Evolutionary conservation across 2,113 vertebrate species (phyloP), one percentile per base, ranked within the genome.

Genomic region (Boulengerochromis microlepis): DNA sequence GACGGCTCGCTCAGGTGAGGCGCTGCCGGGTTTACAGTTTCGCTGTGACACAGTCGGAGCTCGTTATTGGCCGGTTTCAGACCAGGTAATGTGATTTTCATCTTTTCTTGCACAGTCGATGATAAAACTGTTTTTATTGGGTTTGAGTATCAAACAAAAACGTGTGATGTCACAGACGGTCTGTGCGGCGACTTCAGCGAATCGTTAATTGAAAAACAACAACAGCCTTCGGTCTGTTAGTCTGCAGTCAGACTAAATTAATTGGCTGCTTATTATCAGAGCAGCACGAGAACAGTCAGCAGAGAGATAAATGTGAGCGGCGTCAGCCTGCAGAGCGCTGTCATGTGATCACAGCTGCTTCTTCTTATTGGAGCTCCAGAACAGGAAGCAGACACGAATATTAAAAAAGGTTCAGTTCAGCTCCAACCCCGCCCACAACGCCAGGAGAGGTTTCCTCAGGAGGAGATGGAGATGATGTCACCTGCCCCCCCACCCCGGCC

Each of bases 1-100:
- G 98, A 33, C 97, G 99, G 50, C 96, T 99, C 1, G 98, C 99
- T 89, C 99, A 99, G 98, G 99, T 99, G 13, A 83, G 5, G 4
- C 52, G 6, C 38, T 18, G 9, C 15, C 1, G 6, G 40, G 24
- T 47, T 76, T 76, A 18, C 15, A 8, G 40, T 26, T 16, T 7
- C 8, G 15, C 69, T 74, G 22, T 0, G 9, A 74, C 9, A 1
- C 22, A 2, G 69, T 26, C 10, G 18, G 61, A 38, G 31, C 6
- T n/a, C 18, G 10, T 66, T n/a, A n/a, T 66, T 38, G 18, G 61
- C 3, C 6, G 3, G 31, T 66, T 66, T 66, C 61, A 66, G 61
- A n/a, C 4, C 61, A 66, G 18, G 61, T 66, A n/a, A 66, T 12
- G 18, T 66, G 31, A 66, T n/a, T 29, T 47, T 31, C 24, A 31